Percentiles rank a stretch among this genome's conserved stretches.
These are phyloP conservation scores for Drosophila melanogaster DNA, from an alignment of 1,140 invertebrate genomes.

Conservation along the genomic window DNA sequence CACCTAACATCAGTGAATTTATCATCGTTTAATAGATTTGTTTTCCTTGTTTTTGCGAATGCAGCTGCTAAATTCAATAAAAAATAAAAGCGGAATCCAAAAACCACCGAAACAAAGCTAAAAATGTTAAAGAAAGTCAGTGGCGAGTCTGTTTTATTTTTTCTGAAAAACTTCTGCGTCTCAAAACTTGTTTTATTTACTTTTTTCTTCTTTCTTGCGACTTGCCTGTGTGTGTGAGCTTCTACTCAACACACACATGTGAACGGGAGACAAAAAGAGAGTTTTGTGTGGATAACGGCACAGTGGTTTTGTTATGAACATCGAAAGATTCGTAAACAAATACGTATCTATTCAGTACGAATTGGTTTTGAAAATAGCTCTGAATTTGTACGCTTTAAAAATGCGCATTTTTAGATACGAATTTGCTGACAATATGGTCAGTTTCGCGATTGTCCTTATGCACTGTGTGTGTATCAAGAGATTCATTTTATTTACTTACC, in stretches of 20 bases:
- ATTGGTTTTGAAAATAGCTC: background rate
- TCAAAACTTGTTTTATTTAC: constrained; percentile 71
- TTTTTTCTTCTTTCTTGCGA: constrained; percentile 43
- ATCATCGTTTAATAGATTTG: background rate
- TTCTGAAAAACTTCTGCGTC: constrained; percentile 74
- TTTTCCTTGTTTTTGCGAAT: constrained; percentile 8
- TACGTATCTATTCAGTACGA: background rate
- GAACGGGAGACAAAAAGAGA: constrained; percentile 35
- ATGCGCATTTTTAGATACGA: too few relatives aligned
- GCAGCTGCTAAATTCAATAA: constrained; percentile 58
- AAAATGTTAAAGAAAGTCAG: constrained; percentile 77
- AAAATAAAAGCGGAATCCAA: constrained; percentile 59
- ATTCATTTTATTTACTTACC: constrained; percentile 4
- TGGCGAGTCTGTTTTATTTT: constrained; percentile 55
- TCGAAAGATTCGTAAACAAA: background rate
- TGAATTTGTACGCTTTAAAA: too few relatives aligned
- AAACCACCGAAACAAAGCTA: constrained; percentile 52
- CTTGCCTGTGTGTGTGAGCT: constrained; percentile 45
- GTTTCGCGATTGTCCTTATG: background rate
- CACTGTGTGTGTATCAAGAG: background rate
- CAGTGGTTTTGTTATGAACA: constrained; percentile 31
- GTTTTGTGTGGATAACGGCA: constrained; percentile 44
- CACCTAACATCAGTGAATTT: background rate
- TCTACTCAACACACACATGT: constrained; percentile 55
- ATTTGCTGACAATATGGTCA: too few relatives aligned